Conservation (phyloP, 37 sponge, comb jelly and placozoan genomes). For the Eunapius fragilis region DNA sequence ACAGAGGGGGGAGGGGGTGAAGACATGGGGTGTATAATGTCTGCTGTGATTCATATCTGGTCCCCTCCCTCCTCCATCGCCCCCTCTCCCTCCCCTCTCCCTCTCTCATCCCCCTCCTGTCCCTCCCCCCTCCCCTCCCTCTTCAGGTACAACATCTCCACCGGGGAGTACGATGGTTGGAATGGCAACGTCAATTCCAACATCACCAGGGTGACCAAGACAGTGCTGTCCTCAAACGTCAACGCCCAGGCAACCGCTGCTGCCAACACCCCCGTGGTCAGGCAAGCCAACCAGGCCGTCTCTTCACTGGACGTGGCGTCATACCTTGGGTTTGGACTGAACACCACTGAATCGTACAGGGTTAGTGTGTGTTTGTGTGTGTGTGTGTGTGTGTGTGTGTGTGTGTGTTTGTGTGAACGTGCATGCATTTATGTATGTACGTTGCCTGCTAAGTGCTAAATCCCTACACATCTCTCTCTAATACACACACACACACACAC, state of each 20-base stretch:
- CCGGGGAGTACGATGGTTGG: slow-evolving; percentile 91
- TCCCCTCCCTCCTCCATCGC: slow-evolving; percentile 38
- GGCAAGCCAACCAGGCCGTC: slow-evolving; percentile 16
- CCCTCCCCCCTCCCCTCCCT: neutral
- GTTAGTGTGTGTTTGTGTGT: neutral
- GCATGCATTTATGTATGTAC: too few species aligned
- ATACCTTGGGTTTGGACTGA: neutral
- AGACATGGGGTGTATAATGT: neutral
- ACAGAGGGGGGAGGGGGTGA: too few species aligned
- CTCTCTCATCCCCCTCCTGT: slow-evolving; percentile 21
- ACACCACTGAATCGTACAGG: slow-evolving; percentile 5
- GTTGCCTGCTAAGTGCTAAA: too few species aligned
- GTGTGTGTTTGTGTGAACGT: too few species aligned
- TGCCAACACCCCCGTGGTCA: neutral
- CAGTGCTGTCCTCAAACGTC: neutral
- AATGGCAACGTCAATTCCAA: slow-evolving; percentile 19
- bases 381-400: too few species aligned
- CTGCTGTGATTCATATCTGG: slow-evolving; percentile 15
- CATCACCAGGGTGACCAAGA: neutral
- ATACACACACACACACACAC: too few species aligned
- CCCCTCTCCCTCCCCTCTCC: slow-evolving; percentile 29
- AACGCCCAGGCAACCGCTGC: neutral
- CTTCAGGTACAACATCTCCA: slow-evolving; percentile 95
- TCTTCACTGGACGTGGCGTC: slow-evolving; percentile 10
- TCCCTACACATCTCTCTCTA: too few species aligned